Evolutionary conservation across 2,113 vertebrate genomes (phyloP), one percentile per base, ranked within the genome.

Genomic region (Dasyurus viverrinus): DNA sequence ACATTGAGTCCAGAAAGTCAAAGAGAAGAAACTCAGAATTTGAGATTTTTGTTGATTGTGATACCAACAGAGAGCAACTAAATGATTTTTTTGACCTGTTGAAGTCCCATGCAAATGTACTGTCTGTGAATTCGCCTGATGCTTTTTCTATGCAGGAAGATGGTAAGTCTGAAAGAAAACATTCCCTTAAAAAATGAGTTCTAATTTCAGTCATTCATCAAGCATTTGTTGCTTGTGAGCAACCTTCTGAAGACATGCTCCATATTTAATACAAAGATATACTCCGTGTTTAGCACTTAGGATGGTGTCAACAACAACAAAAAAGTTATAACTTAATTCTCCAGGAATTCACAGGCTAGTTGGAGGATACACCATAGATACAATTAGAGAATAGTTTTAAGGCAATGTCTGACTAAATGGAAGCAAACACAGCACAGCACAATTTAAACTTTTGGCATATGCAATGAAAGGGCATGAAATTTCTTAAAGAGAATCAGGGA

Each of bases 1-100:
- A 99, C 97, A 99, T 99, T 0, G 99, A 99, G 98, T 99, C 99
- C 94, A 98, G 99, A 84, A 99, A 99, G 98, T 99, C 99, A 55
- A 99, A 99, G 97, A 98, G 99, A 97, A 99, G 99, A 96, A 99
- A 99, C 98, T 99, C 99, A 0, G 99, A 99, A 98, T 99, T 99
- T 91, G 99, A 99, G 98, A 99, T 99, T 95, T 99, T 99, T 53
- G 98, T 99, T 97, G 99, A 99, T 97, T 99, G 99, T 92, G 99
- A 99, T 98, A 99, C 99, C 97, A 99, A 99, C 98, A 98, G 99
- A 54, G 99, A 99, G 96, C 99, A 99, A 96, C 97, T 99, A 97
- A 99, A 99, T 47, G 99, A 99, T 96, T 99, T 99, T 96, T 99
- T 99, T 97, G 99, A 99, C 57, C 98, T 99, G 92, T 98, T 99